These are phyloP conservation scores for Zosterops japonicus DNA, from an alignment of 2,113 vertebrate species.

Conservation along the genomic window DNA sequence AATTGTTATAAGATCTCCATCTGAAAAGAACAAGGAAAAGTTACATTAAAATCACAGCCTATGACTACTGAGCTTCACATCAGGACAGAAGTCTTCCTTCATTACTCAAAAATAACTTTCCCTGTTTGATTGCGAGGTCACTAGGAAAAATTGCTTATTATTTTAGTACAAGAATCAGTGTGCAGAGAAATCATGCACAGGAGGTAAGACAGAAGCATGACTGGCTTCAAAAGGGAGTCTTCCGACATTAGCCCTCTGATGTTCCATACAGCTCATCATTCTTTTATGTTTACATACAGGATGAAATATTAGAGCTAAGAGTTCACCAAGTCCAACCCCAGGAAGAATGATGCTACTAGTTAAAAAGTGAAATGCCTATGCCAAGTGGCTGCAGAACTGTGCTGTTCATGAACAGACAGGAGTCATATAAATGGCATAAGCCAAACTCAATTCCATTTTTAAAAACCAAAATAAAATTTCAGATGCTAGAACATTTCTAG, in stretches of 20 bases:
- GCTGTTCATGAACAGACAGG: neutral
- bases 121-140: neutral
- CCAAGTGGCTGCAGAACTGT: neutral
- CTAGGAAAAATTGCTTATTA: neutral
- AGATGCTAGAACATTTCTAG: neutral
- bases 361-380: neutral
- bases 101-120: neutral
- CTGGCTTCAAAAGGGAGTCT: neutral
- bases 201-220: neutral
- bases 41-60: neutral
- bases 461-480: neutral
- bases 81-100: neutral
- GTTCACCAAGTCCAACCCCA: neutral
- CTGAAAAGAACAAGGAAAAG: slow-evolving; percentile 70
- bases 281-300: neutral
- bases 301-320: neutral
- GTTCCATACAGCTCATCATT: neutral
- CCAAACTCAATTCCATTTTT: neutral
- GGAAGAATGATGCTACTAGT: neutral
- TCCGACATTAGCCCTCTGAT: neutral
- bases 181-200: neutral
- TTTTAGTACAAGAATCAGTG: neutral
- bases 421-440: neutral
- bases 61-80: neutral
- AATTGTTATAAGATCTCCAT: slow-evolving; percentile 98